Conservation (phyloP, 2,888 invertebrate species). For the Cotesia congregata region DNA sequence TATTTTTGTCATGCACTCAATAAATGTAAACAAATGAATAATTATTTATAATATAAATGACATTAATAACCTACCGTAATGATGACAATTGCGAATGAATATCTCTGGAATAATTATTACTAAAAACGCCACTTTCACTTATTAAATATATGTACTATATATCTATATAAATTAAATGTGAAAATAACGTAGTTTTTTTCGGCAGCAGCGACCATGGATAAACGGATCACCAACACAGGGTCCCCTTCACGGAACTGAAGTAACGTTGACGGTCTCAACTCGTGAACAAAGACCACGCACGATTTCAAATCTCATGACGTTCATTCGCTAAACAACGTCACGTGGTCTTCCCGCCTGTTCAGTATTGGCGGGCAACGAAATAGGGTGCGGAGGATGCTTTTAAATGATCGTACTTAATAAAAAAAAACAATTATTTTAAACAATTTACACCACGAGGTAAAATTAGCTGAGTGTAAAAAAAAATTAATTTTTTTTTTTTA, state of each 20-base stretch:
- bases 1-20: conserved; percentile 15
- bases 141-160: conserved; percentile 31
- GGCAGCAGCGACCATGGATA: conserved; percentile 59
- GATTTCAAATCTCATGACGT: conserved; percentile 71
- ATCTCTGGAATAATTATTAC: conserved; percentile 55
- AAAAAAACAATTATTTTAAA: not conserved
- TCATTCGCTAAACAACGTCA: conserved; percentile 73
- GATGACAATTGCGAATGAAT: conserved; percentile 44
- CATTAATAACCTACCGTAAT: conserved; percentile 24
- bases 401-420: conserved; percentile 48
- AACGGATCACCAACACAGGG: conserved; percentile 68
- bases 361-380: conserved; percentile 69
- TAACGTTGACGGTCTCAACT: conserved; percentile 65
- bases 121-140: conserved; percentile 58
- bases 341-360: conserved; percentile 70
- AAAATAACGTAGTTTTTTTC: conserved; percentile 32
- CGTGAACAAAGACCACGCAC: conserved; percentile 70
- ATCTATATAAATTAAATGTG: conserved; percentile 53
- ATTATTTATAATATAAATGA: not conserved
- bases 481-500: not conserved
- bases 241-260: conserved; percentile 69
- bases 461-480: too few species aligned
- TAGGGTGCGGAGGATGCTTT: conserved; percentile 56
- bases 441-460: too few species aligned
- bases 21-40: conserved; percentile 28